phyloP scores from a whole-genome alignment of 1,140 invertebrate species.

The Euborellia annulipes region DNA sequence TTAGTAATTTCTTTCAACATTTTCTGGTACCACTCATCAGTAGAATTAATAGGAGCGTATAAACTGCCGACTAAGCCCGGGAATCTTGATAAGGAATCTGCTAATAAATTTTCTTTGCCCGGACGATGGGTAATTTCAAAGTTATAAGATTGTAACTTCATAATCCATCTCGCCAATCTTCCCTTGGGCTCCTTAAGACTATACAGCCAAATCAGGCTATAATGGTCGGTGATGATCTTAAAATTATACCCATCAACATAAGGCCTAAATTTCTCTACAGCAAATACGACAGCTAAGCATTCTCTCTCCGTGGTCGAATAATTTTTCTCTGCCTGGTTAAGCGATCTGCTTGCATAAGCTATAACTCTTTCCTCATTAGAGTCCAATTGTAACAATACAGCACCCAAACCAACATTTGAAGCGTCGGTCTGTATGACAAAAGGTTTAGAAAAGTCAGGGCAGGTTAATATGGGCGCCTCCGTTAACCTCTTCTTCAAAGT shows the following conservation, averaged over 20 bases:
- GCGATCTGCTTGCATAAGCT: conserved; percentile 17
- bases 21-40: no score
- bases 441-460: conserved; percentile 22
- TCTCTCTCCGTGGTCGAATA: conserved; percentile 24
- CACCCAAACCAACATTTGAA: conserved; percentile 32
- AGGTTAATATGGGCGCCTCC: conserved; percentile 22
- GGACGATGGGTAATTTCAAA: not conserved
- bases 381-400: conserved; percentile 21
- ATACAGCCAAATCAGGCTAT: conserved; percentile 22
- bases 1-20: no score
- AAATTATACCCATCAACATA: conserved; percentile 28
- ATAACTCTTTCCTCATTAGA: conserved; percentile 19
- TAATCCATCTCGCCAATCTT: conserved; percentile 22
- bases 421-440: conserved; percentile 40
- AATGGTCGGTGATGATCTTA: conserved; percentile 25
- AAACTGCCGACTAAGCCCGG: no score
- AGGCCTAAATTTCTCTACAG: conserved; percentile 27
- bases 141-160: conserved; percentile 1
- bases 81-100: conserved; percentile 4
- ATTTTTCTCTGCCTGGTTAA: conserved; percentile 14
- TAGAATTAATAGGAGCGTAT: no score
- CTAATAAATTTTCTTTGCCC: not conserved
- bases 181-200: conserved; percentile 19
- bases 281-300: conserved; percentile 26
- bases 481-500: conserved; percentile 11